Evolutionary conservation across 2,888 invertebrate genomes (phyloP).

Genomic region (Blera fallax): DNA sequence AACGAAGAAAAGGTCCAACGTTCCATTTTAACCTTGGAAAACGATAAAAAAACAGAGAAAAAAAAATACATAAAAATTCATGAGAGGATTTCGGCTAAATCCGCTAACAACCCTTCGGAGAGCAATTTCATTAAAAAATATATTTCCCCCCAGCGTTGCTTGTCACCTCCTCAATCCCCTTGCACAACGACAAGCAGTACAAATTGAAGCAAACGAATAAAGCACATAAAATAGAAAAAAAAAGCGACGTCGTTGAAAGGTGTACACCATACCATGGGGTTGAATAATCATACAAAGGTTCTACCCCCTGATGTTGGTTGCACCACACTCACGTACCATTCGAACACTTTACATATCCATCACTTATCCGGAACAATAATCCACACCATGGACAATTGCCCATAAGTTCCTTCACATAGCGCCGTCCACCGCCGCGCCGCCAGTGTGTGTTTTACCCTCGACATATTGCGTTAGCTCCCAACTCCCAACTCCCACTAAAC

Average conservation of each 20-base stretch:
- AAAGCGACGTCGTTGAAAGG: conserved; percentile 43
- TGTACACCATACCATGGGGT: background rate
- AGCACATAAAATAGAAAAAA: conserved; percentile 36
- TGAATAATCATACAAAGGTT: conserved; percentile 37
- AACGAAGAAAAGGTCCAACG: conserved; percentile 9
- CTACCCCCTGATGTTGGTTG: conserved; percentile 1
- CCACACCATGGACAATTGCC: conserved; percentile 71
- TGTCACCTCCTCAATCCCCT: conserved; percentile 20
- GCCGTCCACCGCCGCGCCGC: no score
- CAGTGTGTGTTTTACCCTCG: background rate
- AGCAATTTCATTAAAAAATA: conserved; percentile 66
- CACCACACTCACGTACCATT: conserved; percentile 38
- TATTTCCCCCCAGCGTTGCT: conserved; percentile 15
- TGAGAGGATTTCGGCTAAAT: conserved; percentile 66
- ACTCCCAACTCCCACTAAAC: background rate
- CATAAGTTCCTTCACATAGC: conserved; percentile 41
- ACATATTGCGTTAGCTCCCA: conserved; percentile 17
- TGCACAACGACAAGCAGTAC: conserved; percentile 9
- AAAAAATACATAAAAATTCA: conserved; percentile 67
- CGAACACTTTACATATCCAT: conserved; percentile 67
- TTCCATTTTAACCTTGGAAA: conserved; percentile 33
- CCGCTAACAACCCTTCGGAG: conserved; percentile 72
- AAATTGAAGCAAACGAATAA: conserved; percentile 64
- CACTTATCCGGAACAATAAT: conserved; percentile 67
- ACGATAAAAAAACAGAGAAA: conserved; percentile 39